Percentiles rank a stretch among this genome's conserved stretches.
Conservation (phyloP, 2,113 vertebrate genomes). For the human region DNA sequence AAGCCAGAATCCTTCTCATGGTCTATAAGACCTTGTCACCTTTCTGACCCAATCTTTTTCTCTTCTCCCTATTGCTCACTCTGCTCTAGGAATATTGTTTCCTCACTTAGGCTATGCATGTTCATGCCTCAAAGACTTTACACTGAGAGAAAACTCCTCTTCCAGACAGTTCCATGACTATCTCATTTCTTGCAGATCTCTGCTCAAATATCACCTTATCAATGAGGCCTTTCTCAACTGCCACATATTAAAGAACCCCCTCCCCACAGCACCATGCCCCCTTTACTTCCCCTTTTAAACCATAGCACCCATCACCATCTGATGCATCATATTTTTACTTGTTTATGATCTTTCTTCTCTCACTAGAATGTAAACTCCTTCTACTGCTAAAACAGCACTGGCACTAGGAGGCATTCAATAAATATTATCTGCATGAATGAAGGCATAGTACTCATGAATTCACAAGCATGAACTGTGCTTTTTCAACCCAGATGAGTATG, state of each 20-base stretch:
- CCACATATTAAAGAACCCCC: not conserved
- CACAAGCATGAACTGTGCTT: not conserved
- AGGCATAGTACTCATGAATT: not conserved
- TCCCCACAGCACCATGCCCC: not conserved
- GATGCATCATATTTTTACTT: not conserved
- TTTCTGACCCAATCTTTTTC: not conserved
- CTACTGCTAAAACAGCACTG: not conserved
- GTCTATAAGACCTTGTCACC: not conserved
- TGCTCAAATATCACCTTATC: not conserved
- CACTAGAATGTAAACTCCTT: not conserved
- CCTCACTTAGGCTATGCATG: not conserved
- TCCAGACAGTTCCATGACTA: not conserved
- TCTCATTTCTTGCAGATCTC: not conserved
- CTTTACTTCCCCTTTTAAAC: not conserved
- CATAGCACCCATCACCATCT: not conserved
- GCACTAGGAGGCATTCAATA: not conserved
- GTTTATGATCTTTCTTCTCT: not conserved
- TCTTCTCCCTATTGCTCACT: not conserved
- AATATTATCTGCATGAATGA: not conserved
- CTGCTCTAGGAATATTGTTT: not conserved
- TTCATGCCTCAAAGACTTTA: not conserved
- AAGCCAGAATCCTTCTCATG: not conserved
- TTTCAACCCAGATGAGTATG: not conserved
- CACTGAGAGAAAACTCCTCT: not conserved
- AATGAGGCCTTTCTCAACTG: not conserved